Evolutionary conservation across 1,140 invertebrate genomes (phyloP), one percentile per base, ranked within the genome.

Genomic region (Coenobita brevimanus): DNA sequence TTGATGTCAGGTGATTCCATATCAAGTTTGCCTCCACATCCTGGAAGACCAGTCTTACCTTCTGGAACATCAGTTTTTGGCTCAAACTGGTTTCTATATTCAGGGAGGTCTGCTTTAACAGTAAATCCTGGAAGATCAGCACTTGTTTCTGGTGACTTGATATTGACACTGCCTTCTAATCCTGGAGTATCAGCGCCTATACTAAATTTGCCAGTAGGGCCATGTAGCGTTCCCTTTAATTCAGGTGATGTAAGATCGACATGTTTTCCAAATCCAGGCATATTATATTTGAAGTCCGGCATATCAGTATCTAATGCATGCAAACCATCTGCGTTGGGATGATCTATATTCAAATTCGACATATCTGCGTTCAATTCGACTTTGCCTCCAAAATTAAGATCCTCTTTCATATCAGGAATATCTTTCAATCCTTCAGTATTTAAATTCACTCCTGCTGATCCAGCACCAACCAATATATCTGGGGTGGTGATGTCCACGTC

Each of bases 1-100:
- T 76, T 76, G 6, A 76, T 17, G 15, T 76, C 73, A 43, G 73
- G 73, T n/a, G 73, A 30, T 15, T 41, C 43, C 4, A 76, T 43
- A n/a, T 76, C 38, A 15, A 41, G 6, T 0, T 38, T 81, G 54
- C 79, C 79, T 41, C 13, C 36, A 2, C 30, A 62, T 43, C 60
- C 79, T 38, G 57, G 57, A n/a, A 62, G 33, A 13, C 62, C 79
- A 43, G 15, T 17, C 50, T 64, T 81, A 1, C 36, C 3, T 46
- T 76, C 73, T 41, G 73, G 41, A 17, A 33, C 8, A 33, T 71
- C 67, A 10, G 30, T 41, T n/a, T 67, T 67, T 8, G n/a, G 4
- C 4, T 67, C 64, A 6, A 67, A 6, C 30, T 67, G 6, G 21
- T 38, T 38, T 46, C 75, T 38, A 78, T 41, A 78, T 38, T 38